Percentiles rank a stretch among this genome's conserved stretches.
Conservation (phyloP, 2,888 invertebrate genomes). For the Volucella inanis region DNA sequence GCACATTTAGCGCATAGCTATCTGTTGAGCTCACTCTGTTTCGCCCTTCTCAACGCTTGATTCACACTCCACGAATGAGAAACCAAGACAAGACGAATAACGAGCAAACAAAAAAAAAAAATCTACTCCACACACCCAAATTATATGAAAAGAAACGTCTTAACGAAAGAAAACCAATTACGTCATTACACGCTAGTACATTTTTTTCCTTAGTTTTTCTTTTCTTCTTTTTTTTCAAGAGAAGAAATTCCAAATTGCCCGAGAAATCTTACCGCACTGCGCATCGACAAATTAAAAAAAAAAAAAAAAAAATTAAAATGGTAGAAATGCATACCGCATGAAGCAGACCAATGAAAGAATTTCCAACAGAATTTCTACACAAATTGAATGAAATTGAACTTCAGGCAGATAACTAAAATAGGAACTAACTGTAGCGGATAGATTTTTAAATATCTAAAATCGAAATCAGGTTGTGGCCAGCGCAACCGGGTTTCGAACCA, state of each 20-base stretch:
- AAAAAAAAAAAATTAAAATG: constrained; percentile 41
- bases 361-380: background rate
- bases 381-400: constrained; percentile 22
- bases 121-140: constrained; percentile 30
- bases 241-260: constrained; percentile 58
- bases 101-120: constrained; percentile 5
- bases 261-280: constrained; percentile 58
- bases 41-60: constrained; percentile 36
- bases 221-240: constrained; percentile 30
- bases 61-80: background rate
- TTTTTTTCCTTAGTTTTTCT: constrained; percentile 1
- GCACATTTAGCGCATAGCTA: constrained; percentile 32
- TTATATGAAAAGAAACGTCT: constrained; percentile 31
- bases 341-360: constrained; percentile 5
- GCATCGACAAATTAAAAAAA: constrained; percentile 48
- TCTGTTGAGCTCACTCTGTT: constrained; percentile 54
- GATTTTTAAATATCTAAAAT: constrained; percentile 1
- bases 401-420: too few species aligned
- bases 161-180: constrained; percentile 60
- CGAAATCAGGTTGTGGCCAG: background rate
- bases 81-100: background rate
- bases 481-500: constrained; percentile 10
- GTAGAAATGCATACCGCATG: constrained; percentile 46
- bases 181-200: constrained; percentile 58
- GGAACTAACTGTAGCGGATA: too few species aligned